Evolutionary conservation across 1,140 invertebrate species (phyloP).

Genomic region (Drosophila miranda): DNA sequence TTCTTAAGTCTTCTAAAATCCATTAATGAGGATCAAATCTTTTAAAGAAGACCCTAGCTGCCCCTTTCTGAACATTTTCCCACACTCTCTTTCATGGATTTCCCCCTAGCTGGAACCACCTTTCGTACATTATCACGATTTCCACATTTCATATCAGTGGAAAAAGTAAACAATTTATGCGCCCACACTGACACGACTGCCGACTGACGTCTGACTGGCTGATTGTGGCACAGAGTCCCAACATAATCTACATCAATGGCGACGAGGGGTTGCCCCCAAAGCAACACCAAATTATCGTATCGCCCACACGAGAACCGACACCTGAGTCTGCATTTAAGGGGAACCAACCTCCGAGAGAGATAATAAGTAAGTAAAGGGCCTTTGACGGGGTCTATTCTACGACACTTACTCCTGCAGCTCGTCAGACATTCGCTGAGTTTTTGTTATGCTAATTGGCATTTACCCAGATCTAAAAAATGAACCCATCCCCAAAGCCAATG

Average conservation of each 20-base stretch:
- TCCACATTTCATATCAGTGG: conserved; percentile 68
- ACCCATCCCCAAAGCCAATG: conserved; percentile 15
- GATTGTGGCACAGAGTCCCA: conserved; percentile 55
- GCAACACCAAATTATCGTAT: conserved; percentile 48
- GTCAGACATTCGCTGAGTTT: conserved; percentile 35
- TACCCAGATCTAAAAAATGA: conserved; percentile 44
- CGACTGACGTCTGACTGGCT: conserved; percentile 66
- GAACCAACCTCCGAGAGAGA: conserved; percentile 6
- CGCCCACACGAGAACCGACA: conserved; percentile 70
- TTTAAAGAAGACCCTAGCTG: conserved; percentile 7
- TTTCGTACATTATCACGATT: conserved; percentile 60
- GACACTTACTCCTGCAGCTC: background rate
- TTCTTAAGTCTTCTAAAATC: background rate
- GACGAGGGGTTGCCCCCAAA: conserved; percentile 15
- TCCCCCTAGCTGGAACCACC: conserved; percentile 8
- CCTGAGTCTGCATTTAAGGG: conserved; percentile 72
- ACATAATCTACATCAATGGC: conserved; percentile 69
- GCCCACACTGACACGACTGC: conserved; percentile 63
- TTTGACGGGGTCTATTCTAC: background rate
- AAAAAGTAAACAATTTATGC: conserved; percentile 69
- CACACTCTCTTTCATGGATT: conserved; percentile 37
- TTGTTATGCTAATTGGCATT: conserved; percentile 79
- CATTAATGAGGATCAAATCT: conserved; percentile 33
- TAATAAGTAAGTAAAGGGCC: conserved; percentile 40
- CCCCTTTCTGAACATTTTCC: conserved; percentile 25